Evolutionary conservation across 2,113 vertebrate genomes (phyloP).

Genomic region (Lamprotornis superbus): DNA sequence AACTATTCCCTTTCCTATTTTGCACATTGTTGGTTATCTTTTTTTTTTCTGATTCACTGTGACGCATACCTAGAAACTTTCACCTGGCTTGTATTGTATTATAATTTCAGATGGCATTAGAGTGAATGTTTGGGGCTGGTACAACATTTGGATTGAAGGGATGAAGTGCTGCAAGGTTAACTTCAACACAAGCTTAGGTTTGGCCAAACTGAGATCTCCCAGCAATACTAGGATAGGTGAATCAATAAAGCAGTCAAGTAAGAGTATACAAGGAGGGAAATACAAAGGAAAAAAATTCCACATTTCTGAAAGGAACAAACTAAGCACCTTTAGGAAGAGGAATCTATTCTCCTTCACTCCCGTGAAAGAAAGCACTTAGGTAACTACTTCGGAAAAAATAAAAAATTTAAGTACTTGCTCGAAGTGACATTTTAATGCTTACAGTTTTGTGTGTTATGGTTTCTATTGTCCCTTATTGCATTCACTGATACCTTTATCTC

Average conservation of each 20-base stretch:
- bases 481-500: not conserved
- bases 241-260: not conserved
- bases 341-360: not conserved
- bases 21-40: not conserved
- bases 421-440: not conserved
- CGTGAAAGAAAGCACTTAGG: not conserved
- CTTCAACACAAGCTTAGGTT: not conserved
- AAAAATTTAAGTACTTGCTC: not conserved
- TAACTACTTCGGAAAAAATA: not conserved
- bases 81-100: not conserved
- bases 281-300: not conserved
- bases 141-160: not conserved
- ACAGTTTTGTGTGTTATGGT: not conserved
- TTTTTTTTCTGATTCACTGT: not conserved
- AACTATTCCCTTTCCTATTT: not conserved
- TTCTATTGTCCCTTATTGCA: not conserved
- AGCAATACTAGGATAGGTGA: not conserved
- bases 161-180: not conserved
- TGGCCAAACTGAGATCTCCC: not conserved
- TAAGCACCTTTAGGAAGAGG: not conserved
- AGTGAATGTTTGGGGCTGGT: not conserved
- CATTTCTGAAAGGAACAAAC: not conserved
- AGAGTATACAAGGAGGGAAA: not conserved
- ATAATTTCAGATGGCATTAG: not conserved
- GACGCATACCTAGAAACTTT: not conserved